Evolutionary conservation across 2,797 vertebrate genomes (phyloP).

Genomic region (Orestias chungarensis): DNA sequence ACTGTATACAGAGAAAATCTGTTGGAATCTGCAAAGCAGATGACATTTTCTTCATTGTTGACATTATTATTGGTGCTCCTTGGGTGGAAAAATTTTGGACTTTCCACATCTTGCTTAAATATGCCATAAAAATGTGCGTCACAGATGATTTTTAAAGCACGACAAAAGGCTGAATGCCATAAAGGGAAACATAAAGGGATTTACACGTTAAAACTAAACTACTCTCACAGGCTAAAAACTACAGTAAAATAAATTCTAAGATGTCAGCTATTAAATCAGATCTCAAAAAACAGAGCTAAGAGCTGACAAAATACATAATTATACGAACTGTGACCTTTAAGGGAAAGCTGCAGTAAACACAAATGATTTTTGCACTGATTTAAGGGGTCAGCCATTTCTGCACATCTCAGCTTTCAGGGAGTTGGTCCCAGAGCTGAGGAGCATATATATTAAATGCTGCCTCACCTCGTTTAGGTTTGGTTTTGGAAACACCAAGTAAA

Average conservation of each 20-base stretch:
- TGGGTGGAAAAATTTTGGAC: neutral
- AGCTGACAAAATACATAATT: neutral
- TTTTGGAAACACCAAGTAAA: neutral
- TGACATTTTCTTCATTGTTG: neutral
- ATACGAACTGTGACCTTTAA: neutral
- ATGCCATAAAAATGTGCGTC: neutral
- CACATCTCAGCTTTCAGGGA: neutral
- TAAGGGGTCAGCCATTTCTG: neutral
- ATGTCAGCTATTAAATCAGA: too few species aligned
- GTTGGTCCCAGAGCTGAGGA: neutral
- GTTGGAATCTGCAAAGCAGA: neutral
- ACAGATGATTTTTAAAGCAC: neutral
- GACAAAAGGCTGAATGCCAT: neutral
- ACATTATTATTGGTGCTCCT: neutral
- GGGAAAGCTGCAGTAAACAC: neutral
- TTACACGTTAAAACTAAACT: too few species aligned
- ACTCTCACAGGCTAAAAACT: neutral
- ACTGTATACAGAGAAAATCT: neutral
- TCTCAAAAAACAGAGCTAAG: neutral
- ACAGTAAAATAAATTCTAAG: neutral
- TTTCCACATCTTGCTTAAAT: neutral
- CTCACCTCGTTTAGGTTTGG: neutral
- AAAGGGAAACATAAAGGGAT: neutral
- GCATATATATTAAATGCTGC: neutral
- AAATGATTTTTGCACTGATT: neutral